These are phyloP conservation scores for Cantharis rufa DNA, from an alignment of 2,888 invertebrate species.

Conservation along the genomic window DNA sequence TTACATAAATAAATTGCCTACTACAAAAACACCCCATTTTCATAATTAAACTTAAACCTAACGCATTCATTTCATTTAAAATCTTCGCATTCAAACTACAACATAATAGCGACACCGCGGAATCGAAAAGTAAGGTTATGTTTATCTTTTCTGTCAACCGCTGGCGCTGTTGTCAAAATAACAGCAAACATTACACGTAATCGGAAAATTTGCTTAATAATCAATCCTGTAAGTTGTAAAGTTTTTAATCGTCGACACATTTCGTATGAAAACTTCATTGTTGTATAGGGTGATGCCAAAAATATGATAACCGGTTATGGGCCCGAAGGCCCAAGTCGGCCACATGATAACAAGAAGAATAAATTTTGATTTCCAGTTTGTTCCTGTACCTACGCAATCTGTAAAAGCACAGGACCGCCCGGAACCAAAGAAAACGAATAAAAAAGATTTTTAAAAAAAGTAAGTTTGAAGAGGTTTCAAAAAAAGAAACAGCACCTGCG, in stretches of 20 bases:
- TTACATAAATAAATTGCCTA: conserved; percentile 71
- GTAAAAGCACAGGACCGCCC: no score
- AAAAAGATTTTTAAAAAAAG: no score
- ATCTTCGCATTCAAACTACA: neutral
- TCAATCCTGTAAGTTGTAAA: neutral
- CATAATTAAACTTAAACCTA: conserved; percentile 70
- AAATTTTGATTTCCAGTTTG: no score
- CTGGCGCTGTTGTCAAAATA: neutral
- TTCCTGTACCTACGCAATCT: no score
- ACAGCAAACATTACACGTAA: neutral
- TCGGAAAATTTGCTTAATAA: neutral
- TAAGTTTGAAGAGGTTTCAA: no score
- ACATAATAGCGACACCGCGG: neutral
- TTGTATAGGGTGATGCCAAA: neutral
- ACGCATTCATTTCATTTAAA: conserved; percentile 62
- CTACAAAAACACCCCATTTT: conserved; percentile 79
- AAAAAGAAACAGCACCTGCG: no score
- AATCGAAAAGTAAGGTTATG: conserved; percentile 8
- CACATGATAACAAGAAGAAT: no score
- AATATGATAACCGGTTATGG: neutral
- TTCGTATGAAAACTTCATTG: neutral
- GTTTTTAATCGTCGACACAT: neutral
- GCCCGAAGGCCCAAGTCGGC: no score
- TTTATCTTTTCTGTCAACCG: neutral
- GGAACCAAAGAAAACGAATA: no score